A percentile compares a stretch with the other conserved stretches of the same genome.
Conservation (phyloP, 2,113 vertebrate genomes). For the Chrysochloris asiatica region DNA sequence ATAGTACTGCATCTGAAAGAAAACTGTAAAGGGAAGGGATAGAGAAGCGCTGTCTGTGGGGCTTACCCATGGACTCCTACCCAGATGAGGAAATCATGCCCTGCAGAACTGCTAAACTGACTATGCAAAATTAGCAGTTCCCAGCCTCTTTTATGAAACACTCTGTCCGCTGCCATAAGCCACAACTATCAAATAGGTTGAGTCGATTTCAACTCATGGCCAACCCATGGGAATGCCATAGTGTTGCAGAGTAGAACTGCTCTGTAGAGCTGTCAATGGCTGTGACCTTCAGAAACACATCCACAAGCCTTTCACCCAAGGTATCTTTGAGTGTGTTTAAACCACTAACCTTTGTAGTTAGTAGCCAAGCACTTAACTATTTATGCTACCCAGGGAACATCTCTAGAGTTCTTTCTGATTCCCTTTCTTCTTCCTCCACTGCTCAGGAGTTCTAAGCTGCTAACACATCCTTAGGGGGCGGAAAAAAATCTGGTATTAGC, state of each 20-base stretch:
- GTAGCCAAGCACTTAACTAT: not conserved
- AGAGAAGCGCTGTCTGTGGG: not conserved
- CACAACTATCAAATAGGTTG: not conserved
- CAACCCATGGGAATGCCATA: too few species aligned
- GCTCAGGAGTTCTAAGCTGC: not conserved
- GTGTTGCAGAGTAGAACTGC: not conserved
- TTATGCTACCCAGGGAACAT: not conserved
- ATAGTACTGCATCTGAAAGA: constrained; percentile 37
- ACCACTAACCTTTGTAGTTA: not conserved
- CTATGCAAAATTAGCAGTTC: not conserved
- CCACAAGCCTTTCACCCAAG: not conserved
- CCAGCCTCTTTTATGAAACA: not conserved
- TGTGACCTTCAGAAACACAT: not conserved
- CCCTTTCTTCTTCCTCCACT: not conserved
- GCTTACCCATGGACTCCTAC: not conserved
- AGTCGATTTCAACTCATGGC: not conserved
- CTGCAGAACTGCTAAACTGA: not conserved
- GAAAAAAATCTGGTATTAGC: not conserved
- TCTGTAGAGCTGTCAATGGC: not conserved
- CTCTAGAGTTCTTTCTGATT: not conserved
- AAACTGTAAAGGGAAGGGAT: not conserved
- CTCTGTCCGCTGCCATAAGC: not conserved
- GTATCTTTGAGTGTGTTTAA: not conserved
- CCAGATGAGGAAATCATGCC: not conserved
- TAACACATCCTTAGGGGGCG: not conserved